Conservation (phyloP, 2,888 invertebrate genomes). For the Schrankia costaestrigalis region DNA sequence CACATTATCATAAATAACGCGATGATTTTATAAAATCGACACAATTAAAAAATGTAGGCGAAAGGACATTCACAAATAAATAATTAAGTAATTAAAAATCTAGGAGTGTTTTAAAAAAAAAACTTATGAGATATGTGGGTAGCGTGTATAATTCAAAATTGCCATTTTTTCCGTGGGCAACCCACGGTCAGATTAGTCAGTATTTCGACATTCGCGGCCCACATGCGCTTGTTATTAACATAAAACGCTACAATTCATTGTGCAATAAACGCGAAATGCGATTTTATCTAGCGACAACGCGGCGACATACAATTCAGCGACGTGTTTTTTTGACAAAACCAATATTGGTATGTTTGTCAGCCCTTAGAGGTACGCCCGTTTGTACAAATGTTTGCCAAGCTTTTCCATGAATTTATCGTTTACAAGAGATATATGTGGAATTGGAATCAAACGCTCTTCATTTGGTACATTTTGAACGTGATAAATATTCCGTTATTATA, state of each 20-base stretch:
- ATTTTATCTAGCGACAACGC: constrained; percentile 71
- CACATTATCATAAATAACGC: constrained; percentile 16
- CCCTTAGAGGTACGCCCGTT: constrained; percentile 18
- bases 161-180: constrained; percentile 71
- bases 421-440: not conserved
- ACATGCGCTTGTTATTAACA: constrained; percentile 70
- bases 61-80: constrained; percentile 48
- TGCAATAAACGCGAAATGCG: constrained; percentile 73
- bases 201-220: constrained; percentile 75
- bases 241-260: constrained; percentile 77
- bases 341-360: constrained; percentile 31
- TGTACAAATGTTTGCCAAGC: constrained; percentile 25
- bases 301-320: constrained; percentile 47
- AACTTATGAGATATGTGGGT: constrained; percentile 65
- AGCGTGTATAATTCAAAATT: constrained; percentile 78
- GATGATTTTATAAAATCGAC: constrained; percentile 19
- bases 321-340: constrained; percentile 41
- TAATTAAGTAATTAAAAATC: constrained; percentile 73
- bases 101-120: constrained; percentile 63
- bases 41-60: constrained; percentile 47
- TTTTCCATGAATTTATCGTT: constrained; percentile 21
- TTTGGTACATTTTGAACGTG: no score
- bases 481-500: no score
- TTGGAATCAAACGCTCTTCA: no score
- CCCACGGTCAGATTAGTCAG: constrained; percentile 78